Base-by-base conservation (phyloP, 1,140 invertebrate genomes). In the Caerostris extrusa region DNA sequence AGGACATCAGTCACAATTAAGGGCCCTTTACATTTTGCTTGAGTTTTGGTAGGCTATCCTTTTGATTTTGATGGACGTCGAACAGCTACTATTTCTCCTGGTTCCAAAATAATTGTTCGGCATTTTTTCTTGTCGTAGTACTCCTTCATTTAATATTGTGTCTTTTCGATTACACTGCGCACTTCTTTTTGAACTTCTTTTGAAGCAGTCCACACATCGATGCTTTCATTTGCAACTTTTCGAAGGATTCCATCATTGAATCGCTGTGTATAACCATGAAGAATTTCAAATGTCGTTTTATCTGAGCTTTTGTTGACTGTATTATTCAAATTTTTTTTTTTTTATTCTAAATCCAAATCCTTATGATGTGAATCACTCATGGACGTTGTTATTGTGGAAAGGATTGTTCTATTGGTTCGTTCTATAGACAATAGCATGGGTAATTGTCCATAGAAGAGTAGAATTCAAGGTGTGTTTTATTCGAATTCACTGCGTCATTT, bases 211-310 rank as follows among this genome's bases (percentile, higher is more conserved):
- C 67, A 90, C 12, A 17, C 7, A 34, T 57, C 3, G n/a, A 67
- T 53, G n/a, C 77, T 67, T 34, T 90, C 17, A 57, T 90, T 55
- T n/a, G 69, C 67, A 5, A 58, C 7, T 58, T 19, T 58, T 10
- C 53, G 10, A 4, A 77, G 4, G n/a, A 90, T 19, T n/a, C 88
- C 64, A 56, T 90, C 64, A 77, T 50, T 77, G 34, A 71, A 90
- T 14, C 12, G 77, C 8, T 67, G 53, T 6, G 69, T 19, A 17
- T 77, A 90, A n/a, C 88, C 55, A 77, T 77, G 88, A 0, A 91
- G 50, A 57, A 91, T 91, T 64, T 83, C 6, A 64, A 91, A 91
- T 7, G 90, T 58, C 10, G 77, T 91, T 53, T 64, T 12, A 61
- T 61, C n/a, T 34, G 71, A 83, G 19, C 77, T 83, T 7, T 91